phyloP scores from a whole-genome alignment of 53 echinoderm and acorn worm species.

The Glandiceps talaboti region DNA sequence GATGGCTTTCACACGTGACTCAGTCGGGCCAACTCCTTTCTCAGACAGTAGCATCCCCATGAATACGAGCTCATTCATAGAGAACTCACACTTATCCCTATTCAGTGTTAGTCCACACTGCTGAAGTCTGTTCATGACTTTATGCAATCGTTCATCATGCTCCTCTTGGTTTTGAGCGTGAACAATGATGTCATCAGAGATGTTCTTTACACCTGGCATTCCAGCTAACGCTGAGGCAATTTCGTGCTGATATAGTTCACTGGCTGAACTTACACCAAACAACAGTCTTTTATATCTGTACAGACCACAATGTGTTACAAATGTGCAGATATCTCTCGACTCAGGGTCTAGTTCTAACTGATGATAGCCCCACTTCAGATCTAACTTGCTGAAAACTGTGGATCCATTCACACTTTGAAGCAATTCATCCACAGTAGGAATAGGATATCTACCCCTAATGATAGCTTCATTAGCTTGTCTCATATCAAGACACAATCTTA shows the following conservation, averaged over 20 bases:
- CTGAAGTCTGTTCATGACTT: too few relatives aligned
- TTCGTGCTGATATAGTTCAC: neutral
- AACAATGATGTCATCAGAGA: neutral
- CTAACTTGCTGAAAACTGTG: constrained; percentile 36
- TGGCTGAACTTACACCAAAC: neutral
- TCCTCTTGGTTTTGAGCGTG: neutral
- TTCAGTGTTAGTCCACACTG: too few relatives aligned
- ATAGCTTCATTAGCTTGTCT: constrained; percentile 56
- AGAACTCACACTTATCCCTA: too few relatives aligned
- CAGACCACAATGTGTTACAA: constrained; percentile 44
- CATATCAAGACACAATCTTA: constrained; percentile 41
- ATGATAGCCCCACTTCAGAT: constrained; percentile 49
- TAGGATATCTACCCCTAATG: constrained; percentile 15
- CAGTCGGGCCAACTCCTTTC: too few relatives aligned
- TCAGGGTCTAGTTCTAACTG: constrained; percentile 35
- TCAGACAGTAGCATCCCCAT: too few relatives aligned
- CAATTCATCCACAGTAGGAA: neutral
- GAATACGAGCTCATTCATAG: too few relatives aligned
- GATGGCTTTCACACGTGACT: too few relatives aligned
- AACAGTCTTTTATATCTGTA: constrained; percentile 4
- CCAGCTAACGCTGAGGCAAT: neutral
- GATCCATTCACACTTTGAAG: constrained; percentile 2
- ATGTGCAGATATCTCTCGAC: constrained; percentile 36
- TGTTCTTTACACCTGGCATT: neutral
- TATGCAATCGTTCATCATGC: constrained; percentile 1